phyloP scores from a whole-genome alignment of 2,113 vertebrate genomes.

The Oreochromis spilurus region DNA sequence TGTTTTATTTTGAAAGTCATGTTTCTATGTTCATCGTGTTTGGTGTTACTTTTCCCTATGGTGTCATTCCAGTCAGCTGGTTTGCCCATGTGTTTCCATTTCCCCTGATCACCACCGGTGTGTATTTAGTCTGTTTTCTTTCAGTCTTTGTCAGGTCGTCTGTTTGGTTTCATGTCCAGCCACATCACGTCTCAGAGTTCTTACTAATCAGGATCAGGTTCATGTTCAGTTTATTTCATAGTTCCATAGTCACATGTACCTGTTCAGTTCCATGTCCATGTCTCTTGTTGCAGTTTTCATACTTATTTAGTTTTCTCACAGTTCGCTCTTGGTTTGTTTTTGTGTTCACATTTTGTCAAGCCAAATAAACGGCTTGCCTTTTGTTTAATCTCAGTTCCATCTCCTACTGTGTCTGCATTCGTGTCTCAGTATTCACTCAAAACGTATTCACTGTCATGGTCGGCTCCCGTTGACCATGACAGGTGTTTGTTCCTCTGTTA shows the following conservation, averaged over 20 bases:
- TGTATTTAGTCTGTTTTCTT: neutral
- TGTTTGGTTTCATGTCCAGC: neutral
- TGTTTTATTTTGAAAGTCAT: neutral
- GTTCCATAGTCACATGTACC: too few relatives aligned
- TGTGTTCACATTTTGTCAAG: neutral
- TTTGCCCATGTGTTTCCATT: too few relatives aligned
- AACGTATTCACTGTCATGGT: neutral
- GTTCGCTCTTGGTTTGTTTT: neutral
- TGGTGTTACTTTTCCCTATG: neutral
- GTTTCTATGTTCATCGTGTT: neutral
- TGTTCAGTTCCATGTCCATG: neutral
- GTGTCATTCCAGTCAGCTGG: neutral
- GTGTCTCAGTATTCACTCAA: neutral
- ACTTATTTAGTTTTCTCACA: neutral
- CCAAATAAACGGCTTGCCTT: neutral
- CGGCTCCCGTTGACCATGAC: neutral
- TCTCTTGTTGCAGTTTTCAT: neutral
- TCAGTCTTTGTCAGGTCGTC: neutral
- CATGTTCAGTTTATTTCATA: neutral
- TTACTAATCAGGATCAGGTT: neutral
- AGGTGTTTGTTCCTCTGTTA: neutral
- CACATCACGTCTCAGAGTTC: neutral
- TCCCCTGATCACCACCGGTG: rapidly evolving
- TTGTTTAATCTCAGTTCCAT: rapidly evolving
- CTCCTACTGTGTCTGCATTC: rapidly evolving